phyloP scores from a whole-genome alignment of 64 coral and sea anemone genomes.

The Pocillopora damicornis region DNA sequence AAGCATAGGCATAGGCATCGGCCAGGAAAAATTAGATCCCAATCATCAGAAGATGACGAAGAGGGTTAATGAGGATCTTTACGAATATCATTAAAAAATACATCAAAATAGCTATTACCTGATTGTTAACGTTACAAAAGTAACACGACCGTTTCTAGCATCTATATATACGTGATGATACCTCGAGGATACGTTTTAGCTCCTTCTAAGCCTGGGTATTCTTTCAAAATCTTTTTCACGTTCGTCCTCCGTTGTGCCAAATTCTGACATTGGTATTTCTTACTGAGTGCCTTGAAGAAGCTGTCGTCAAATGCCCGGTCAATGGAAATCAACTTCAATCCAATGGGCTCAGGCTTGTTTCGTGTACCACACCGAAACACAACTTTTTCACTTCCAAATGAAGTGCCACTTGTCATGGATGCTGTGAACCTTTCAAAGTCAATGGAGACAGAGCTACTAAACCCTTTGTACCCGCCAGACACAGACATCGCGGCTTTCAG shows the following conservation, averaged over 20 bases:
- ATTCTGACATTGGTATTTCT: not conserved
- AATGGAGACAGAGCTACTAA: too few relatives aligned
- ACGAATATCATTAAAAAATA: too few relatives aligned
- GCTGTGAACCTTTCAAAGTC: slow-evolving; percentile 1
- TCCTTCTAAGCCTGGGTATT: not conserved
- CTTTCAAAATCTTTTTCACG: not conserved
- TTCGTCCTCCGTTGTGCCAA: not conserved
- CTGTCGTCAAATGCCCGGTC: slow-evolving; percentile 16
- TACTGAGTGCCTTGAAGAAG: slow-evolving; percentile 30
- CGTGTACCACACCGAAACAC: slow-evolving; percentile 31
- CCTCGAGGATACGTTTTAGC: not conserved
- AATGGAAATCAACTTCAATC: slow-evolving; percentile 44
- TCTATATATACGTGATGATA: too few relatives aligned
- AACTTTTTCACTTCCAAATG: slow-evolving; percentile 39
- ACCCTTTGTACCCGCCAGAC: too few relatives aligned
- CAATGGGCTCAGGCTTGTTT: slow-evolving; percentile 34
- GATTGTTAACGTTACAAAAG: too few relatives aligned
- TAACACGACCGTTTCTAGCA: too few relatives aligned
- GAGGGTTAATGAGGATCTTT: too few relatives aligned
- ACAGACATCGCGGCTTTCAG: too few relatives aligned
- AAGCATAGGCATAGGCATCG: too few relatives aligned
- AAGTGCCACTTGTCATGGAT: slow-evolving; percentile 26
- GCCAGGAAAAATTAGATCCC: too few relatives aligned
- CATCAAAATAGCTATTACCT: too few relatives aligned
- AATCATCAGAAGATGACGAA: too few relatives aligned